phyloP scores from a whole-genome alignment of 2,888 invertebrate species.

The Hololepta plana region DNA sequence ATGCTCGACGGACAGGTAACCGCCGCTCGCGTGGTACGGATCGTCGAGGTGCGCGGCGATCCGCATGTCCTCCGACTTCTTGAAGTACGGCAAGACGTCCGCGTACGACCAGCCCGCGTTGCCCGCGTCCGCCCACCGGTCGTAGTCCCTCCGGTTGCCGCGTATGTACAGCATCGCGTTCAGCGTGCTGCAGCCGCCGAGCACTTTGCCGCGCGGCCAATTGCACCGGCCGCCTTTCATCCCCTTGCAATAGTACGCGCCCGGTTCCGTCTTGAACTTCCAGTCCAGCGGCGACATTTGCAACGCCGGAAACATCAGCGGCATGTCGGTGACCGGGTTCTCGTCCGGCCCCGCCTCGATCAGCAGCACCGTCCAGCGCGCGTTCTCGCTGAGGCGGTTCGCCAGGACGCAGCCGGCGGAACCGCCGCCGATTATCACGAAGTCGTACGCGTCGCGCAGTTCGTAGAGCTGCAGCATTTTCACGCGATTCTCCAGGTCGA shows the following conservation, averaged over 20 bases:
- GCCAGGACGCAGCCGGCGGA: constrained; percentile 69
- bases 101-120: constrained; percentile 58
- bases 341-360: constrained; percentile 68
- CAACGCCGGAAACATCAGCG: constrained; percentile 48
- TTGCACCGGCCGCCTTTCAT: constrained; percentile 46
- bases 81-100: constrained; percentile 57
- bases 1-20: constrained; percentile 55
- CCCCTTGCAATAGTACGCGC: constrained; percentile 43
- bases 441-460: constrained; percentile 50
- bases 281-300: constrained; percentile 63
- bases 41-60: constrained; percentile 41
- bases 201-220: constrained; percentile 64
- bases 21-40: constrained; percentile 49
- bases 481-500: constrained; percentile 45
- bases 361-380: constrained; percentile 52
- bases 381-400: constrained; percentile 55
- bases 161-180: constrained; percentile 84
- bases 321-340: constrained; percentile 46
- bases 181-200: constrained; percentile 65
- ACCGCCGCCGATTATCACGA: constrained; percentile 65
- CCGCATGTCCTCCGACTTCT: constrained; percentile 60
- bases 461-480: constrained; percentile 33
- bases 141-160: constrained; percentile 20
- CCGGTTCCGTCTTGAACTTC: constrained; percentile 63
- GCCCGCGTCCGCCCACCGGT: constrained; percentile 64